Conservation (phyloP, 2,888 invertebrate genomes). For the Rosalia funebris region DNA sequence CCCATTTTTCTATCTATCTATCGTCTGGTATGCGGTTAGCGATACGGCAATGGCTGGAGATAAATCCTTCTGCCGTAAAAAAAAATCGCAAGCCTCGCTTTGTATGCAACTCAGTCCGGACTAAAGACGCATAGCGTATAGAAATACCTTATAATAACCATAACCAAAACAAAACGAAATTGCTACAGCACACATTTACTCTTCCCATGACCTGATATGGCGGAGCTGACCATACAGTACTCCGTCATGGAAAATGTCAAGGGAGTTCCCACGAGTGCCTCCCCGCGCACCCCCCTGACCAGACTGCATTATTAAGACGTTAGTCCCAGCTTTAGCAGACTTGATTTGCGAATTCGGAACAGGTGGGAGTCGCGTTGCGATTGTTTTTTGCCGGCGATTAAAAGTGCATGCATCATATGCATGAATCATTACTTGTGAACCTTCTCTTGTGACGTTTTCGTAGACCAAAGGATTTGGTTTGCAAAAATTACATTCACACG, state of each 20-base stretch:
- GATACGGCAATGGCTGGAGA: too few relatives aligned
- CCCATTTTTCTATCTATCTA: too few relatives aligned
- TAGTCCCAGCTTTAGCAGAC: neutral
- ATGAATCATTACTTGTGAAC: too few relatives aligned
- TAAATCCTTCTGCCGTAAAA: too few relatives aligned
- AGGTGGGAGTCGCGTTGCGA: neutral
- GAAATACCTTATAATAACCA: conserved; percentile 5
- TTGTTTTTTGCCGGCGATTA: neutral
- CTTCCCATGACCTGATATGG: conserved; percentile 18
- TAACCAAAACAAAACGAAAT: conserved; percentile 18
- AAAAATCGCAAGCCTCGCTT: neutral
- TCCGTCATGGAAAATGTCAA: conserved; percentile 1
- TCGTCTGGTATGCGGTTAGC: too few relatives aligned
- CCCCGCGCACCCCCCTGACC: neutral
- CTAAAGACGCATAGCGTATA: neutral
- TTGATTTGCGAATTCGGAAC: conserved; percentile 4
- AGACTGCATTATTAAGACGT: too few relatives aligned
- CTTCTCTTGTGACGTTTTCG: too few relatives aligned
- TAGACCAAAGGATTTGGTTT: too few relatives aligned
- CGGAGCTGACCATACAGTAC: neutral
- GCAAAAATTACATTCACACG: too few relatives aligned
- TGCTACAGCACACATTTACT: conserved; percentile 5
- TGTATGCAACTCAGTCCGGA: conserved; percentile 1
- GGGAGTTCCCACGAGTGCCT: neutral
- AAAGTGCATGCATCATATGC: too few relatives aligned